phyloP scores from a whole-genome alignment of 1,140 invertebrate species.

The Chrysomallon squamiferum region DNA sequence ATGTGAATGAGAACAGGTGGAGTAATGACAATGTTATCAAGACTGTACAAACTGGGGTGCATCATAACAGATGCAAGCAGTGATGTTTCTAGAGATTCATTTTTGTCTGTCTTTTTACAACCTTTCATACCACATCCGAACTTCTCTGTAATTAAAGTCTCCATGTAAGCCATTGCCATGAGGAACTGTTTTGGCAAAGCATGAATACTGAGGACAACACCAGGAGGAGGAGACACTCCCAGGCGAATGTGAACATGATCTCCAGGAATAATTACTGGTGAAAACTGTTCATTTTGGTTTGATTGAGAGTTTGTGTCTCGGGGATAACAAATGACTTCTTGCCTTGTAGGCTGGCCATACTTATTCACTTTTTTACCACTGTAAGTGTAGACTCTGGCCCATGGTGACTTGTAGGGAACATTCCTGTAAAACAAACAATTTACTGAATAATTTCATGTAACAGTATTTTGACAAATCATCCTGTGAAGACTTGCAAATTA shows the following conservation, averaged over 20 bases:
- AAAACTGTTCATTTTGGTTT: conserved; percentile 56
- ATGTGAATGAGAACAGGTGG: conserved; percentile 51
- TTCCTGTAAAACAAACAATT: conserved; percentile 36
- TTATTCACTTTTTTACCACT: conserved; percentile 58
- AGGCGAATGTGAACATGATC: conserved; percentile 53
- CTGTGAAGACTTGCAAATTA: no score
- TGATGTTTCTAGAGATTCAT: neutral
- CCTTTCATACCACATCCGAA: conserved; percentile 49
- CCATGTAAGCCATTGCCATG: conserved; percentile 59
- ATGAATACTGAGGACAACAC: conserved; percentile 55
- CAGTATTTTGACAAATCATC: no score
- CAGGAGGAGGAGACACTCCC: conserved; percentile 58
- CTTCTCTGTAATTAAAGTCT: conserved; percentile 55
- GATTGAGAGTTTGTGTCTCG: conserved; percentile 48
- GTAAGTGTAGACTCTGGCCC: conserved; percentile 59
- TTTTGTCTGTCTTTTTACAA: conserved; percentile 18
- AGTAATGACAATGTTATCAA: conserved; percentile 54
- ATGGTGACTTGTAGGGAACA: conserved; percentile 57
- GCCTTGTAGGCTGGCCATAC: conserved; percentile 51
- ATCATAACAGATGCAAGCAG: conserved; percentile 1
- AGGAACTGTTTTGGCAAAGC: conserved; percentile 59
- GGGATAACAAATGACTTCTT: conserved; percentile 61
- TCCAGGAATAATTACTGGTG: conserved; percentile 55
- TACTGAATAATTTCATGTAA: neutral
- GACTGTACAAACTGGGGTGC: conserved; percentile 50